phyloP scores from a whole-genome alignment of 2,797 vertebrate species.

The Tarsius wallacei region DNA sequence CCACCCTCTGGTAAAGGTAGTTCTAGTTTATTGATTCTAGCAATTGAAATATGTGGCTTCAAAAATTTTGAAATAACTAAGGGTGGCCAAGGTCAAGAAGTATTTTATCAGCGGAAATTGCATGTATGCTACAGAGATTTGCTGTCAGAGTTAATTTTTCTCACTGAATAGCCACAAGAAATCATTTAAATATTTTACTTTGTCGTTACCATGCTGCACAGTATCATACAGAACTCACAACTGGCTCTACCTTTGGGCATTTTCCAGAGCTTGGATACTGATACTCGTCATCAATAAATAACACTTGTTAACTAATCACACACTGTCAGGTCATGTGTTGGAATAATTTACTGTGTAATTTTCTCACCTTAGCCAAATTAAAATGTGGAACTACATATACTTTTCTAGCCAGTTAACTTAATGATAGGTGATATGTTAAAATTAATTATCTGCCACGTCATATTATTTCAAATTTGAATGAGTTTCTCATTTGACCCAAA shows the following conservation, averaged over 20 bases:
- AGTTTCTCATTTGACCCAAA: slow-evolving; percentile 63
- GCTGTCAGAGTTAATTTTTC: slow-evolving; percentile 80
- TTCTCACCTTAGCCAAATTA: slow-evolving; percentile 68
- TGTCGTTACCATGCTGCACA: slow-evolving; percentile 3
- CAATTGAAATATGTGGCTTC: slow-evolving; percentile 62
- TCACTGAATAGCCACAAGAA: slow-evolving; percentile 61
- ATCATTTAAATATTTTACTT: slow-evolving; percentile 82
- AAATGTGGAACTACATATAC: slow-evolving; percentile 64
- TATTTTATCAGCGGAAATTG: slow-evolving; percentile 72
- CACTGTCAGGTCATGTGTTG: slow-evolving; percentile 42
- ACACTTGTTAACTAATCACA: slow-evolving; percentile 77
- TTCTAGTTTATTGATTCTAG: slow-evolving; percentile 55
- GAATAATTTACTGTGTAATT: slow-evolving; percentile 74
- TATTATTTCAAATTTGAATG: slow-evolving; percentile 68
- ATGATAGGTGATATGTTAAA: slow-evolving; percentile 71
- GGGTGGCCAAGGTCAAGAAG: slow-evolving; percentile 68
- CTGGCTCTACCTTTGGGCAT: not conserved
- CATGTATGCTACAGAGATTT: slow-evolving; percentile 68
- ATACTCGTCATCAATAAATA: slow-evolving; percentile 61
- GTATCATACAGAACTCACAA: not conserved
- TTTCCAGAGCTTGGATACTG: slow-evolving; percentile 69
- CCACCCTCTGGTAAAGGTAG: not conserved
- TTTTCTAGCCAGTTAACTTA: slow-evolving; percentile 52
- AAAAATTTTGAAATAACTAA: slow-evolving; percentile 73
- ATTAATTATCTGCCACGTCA: slow-evolving; percentile 65